Base-by-base conservation (phyloP, 64 coral and sea anemone genomes). In the Pocillopora verrucosa region DNA sequence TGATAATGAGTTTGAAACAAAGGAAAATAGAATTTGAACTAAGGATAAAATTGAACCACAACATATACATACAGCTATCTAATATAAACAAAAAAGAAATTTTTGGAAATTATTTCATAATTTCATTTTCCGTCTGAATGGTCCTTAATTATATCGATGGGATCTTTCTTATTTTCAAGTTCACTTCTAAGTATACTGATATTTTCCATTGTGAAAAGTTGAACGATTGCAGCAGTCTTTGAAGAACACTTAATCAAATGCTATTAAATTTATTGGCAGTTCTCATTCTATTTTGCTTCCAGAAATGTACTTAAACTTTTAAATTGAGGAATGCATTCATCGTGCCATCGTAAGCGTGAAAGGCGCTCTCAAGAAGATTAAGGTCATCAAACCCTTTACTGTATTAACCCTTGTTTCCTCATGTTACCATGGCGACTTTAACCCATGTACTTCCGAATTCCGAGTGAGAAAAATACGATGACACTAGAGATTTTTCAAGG, bases 321-420 rank as follows among this genome's bases (percentile, higher is more conserved):
- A 85, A 85, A 22, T 22, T 85, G 57, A 85, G 82, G 82, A 85
- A 85, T 85, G 82, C 36, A 17, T 58, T 85, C 25, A 85, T 72
- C 82, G 26, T 15, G 9, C 9, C 36, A 85, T 85, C 82, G 22
- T 82, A 36, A 83, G 17, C 19, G 68, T 7, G 1, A 69, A 38
- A 13, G 26, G 10, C 10, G 14, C 56, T 3, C n/a, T 20, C 9
- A 84, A 56, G 10, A 4, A 56, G 9, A 13, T 24, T 9, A 73
- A 4, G 80, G 36, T 38, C 60, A 2, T 51, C 41, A 51, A 51
- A 51, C 80, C 16, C 82, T 85, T 65, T 57, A 85, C 41, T 72
- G 72, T 85, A 85, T 85, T 72, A 85, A 2, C 16, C 36, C 11
- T 25, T 85, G 82, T 85, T 85, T 16, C 30, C 19, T 24, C 5